phyloP scores from a whole-genome alignment of 1,140 invertebrate species.

The Proales similis region DNA sequence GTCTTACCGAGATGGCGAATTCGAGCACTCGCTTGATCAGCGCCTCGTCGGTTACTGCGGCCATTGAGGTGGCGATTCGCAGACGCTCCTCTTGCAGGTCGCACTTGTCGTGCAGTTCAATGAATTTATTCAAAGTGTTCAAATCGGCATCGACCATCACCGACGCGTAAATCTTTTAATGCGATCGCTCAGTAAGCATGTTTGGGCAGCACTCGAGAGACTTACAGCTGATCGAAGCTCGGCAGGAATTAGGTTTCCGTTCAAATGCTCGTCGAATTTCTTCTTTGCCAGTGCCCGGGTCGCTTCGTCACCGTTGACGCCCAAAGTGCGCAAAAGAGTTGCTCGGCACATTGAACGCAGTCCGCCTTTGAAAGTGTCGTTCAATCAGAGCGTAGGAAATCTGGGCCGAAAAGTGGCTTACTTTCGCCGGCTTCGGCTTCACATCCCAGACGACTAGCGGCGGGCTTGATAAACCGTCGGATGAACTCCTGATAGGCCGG shows the following conservation, averaged over 20 bases:
- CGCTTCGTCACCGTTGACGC: conserved; percentile 67
- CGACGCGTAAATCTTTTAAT: conserved; percentile 61
- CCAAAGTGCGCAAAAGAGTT: conserved; percentile 71
- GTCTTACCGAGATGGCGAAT: conserved; percentile 67
- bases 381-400: too few relatives aligned
- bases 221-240: conserved; percentile 78
- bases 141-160: conserved; percentile 10
- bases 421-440: conserved; percentile 1
- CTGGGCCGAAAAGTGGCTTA: neutral
- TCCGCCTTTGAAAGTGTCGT: too few relatives aligned
- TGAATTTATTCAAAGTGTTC: conserved; percentile 12
- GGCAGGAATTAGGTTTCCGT: conserved; percentile 65
- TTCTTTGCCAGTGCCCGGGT: conserved; percentile 61
- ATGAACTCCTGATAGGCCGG: conserved; percentile 23
- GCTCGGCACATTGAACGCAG: conserved; percentile 73
- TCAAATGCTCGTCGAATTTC: conserved; percentile 64
- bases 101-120: conserved; percentile 65
- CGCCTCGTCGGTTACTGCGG: conserved; percentile 60
- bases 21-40: conserved; percentile 71
- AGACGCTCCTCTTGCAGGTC: conserved; percentile 88
- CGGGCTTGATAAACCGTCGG: neutral
- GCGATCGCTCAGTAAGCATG: too few relatives aligned
- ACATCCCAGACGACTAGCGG: conserved; percentile 13
- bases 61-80: conserved; percentile 71
- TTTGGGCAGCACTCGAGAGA: too few relatives aligned